Base-by-base conservation (phyloP, 2,113 vertebrate genomes). In the Rhinolophus ferrumequinum region DNA sequence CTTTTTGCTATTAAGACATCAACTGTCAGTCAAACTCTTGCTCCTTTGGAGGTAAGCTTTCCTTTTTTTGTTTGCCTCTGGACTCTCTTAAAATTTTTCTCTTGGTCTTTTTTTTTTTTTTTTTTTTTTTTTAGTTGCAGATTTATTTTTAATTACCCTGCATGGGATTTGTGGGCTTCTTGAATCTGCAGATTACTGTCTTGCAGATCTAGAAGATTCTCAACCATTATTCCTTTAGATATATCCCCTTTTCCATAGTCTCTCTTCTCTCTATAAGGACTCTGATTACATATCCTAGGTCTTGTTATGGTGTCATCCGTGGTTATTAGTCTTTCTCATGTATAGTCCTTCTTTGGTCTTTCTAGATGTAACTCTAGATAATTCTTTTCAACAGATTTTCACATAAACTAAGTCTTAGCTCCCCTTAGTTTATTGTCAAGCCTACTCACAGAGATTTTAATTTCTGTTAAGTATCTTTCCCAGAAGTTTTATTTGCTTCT, bases 111-210 rank as follows among this genome's bases (percentile, higher is more conserved):
- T 9, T 26, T n/a, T 8, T n/a, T 56, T 54, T 9, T 26, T n/a
- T 8, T n/a, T 56, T 50, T 12, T 26, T 52, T n/a, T 6, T 69
- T 64, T 70, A 56, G 22, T 56, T 62, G n/a, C 50, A 47, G 26
- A 60, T 86, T 66, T 89, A n/a, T n/a, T 73, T 88, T 79, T 87
- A 93, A 84, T 92, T 77, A 33, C 13, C 19, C 8, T 88, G 13
- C 16, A 19, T 70, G 14, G 11, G 1, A 41, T 84, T 44, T 66
- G 22, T 66, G n/a, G 15, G 26, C 6, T 90, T 84, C 22, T 54
- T 73, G 30, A 79, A 80, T 75, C 41, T 92, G 6, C 4, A 83
- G 8, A 92, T 64, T 38, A 76, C 14, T 60, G 9, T 58, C 44
- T 85, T 79, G 35, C 14, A 75, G 12, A 44, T 22, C 26, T 28